Evolutionary conservation across 2,113 vertebrate species (phyloP).

Genomic region (Archocentrus centrarchus): DNA sequence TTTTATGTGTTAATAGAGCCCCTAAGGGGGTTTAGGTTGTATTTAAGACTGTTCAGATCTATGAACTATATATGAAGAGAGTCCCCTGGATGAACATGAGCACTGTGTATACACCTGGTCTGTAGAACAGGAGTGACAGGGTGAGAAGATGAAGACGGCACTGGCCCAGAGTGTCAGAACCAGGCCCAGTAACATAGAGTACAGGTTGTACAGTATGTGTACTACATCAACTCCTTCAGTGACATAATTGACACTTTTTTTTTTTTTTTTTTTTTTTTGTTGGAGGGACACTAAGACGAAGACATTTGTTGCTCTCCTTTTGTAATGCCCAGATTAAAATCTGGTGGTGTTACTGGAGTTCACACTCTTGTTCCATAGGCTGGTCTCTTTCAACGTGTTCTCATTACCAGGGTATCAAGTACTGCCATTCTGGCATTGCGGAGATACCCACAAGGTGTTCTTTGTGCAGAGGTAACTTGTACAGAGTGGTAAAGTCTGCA

Average conservation of each 20-base stretch:
- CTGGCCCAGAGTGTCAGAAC: constrained; percentile 24
- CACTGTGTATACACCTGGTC: constrained; percentile 35
- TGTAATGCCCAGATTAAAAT: constrained; percentile 34
- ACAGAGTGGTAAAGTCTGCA: neutral
- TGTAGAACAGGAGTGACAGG: neutral
- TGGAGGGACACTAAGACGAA: constrained; percentile 34
- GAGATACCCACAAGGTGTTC: neutral
- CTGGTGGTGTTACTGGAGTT: constrained; percentile 39
- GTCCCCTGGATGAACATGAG: constrained; percentile 25
- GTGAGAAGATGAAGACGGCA: constrained; percentile 6
- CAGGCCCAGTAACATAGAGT: neutral
- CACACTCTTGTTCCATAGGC: constrained; percentile 39
- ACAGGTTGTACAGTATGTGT: constrained; percentile 44
- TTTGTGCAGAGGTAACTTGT: neutral
- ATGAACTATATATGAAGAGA: constrained; percentile 20
- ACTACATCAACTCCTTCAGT: constrained; percentile 16
- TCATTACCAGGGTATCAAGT: neutral
- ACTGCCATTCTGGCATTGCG: neutral
- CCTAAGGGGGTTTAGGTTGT: constrained; percentile 19
- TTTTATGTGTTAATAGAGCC: constrained; percentile 31
- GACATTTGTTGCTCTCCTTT: constrained; percentile 52
- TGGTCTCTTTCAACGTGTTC: constrained; percentile 13
- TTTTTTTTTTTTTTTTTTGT: neutral
- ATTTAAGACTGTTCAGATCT: constrained; percentile 28
- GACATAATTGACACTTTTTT: constrained; percentile 24